phyloP scores from a whole-genome alignment of 2,113 vertebrate species.

The Actinemys pallida region DNA sequence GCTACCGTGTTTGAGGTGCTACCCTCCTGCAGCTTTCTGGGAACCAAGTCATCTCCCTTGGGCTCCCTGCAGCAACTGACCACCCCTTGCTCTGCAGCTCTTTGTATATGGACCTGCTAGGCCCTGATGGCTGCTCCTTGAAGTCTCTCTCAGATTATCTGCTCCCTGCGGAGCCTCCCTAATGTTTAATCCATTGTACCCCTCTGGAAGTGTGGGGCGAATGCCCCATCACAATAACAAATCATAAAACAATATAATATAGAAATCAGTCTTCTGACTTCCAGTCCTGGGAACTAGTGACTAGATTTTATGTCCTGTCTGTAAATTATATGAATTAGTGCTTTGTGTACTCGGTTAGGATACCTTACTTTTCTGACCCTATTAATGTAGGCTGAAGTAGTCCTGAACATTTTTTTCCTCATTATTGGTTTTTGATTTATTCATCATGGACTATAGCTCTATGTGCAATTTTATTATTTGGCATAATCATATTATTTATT shows the following conservation, averaged over 20 bases:
- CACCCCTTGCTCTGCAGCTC: too few species aligned
- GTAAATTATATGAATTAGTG: neutral
- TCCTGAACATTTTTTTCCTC: neutral
- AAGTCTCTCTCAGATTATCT: too few species aligned
- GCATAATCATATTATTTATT: neutral
- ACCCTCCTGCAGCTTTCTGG: too few species aligned
- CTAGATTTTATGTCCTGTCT: neutral
- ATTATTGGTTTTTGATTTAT: neutral
- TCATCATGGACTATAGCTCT: neutral
- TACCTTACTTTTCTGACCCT: neutral
- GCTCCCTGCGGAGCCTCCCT: too few species aligned
- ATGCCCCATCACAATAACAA: too few species aligned
- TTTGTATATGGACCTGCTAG: too few species aligned
- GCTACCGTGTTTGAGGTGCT: too few species aligned
- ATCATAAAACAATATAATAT: neutral
- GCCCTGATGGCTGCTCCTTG: too few species aligned
- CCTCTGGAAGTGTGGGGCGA: too few species aligned
- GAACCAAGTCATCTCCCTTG: too few species aligned
- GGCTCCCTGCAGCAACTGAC: too few species aligned
- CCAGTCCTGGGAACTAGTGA: neutral
- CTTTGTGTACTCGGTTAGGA: neutral
- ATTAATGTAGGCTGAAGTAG: neutral
- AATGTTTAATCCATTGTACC: too few species aligned
- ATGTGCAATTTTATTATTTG: neutral
- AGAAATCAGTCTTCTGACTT: neutral